Conservation (phyloP, 2,797 vertebrate genomes). For the Hemitrygon akajei region DNA sequence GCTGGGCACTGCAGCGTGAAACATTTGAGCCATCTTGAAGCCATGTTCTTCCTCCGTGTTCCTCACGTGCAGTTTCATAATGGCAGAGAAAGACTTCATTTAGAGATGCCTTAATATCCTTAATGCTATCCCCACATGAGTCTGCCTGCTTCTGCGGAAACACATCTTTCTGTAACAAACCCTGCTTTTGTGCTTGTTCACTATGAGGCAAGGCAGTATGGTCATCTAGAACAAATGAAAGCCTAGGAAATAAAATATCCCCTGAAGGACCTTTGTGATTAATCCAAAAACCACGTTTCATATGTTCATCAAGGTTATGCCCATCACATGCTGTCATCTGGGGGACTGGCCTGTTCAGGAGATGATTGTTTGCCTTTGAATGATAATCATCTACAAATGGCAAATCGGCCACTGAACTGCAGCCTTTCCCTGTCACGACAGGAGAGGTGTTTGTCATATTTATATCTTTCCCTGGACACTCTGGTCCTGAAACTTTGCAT, state of each 20-base stretch:
- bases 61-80: conserved; percentile 38
- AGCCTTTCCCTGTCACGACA: neutral
- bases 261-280: conserved; percentile 9
- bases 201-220: neutral
- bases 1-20: conserved; percentile 48
- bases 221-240: conserved; percentile 24
- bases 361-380: neutral
- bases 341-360: neutral
- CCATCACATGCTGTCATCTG: neutral
- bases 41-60: conserved; percentile 47
- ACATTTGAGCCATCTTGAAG: conserved; percentile 51
- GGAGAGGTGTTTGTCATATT: conserved; percentile 3
- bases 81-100: conserved; percentile 41
- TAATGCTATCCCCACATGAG: neutral
- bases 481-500: neutral
- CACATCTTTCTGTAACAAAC: neutral
- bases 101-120: conserved; percentile 41
- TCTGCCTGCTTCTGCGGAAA: conserved; percentile 1
- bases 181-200: neutral
- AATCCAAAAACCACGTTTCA: neutral
- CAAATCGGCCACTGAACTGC: neutral
- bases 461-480: neutral
- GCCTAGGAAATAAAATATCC: conserved; percentile 26
- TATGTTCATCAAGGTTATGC: neutral
- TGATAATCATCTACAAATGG: neutral